Evolutionary conservation across 2,113 vertebrate genomes (phyloP), one percentile per base, ranked within the genome.

Genomic region (Pteropus alecto): DNA sequence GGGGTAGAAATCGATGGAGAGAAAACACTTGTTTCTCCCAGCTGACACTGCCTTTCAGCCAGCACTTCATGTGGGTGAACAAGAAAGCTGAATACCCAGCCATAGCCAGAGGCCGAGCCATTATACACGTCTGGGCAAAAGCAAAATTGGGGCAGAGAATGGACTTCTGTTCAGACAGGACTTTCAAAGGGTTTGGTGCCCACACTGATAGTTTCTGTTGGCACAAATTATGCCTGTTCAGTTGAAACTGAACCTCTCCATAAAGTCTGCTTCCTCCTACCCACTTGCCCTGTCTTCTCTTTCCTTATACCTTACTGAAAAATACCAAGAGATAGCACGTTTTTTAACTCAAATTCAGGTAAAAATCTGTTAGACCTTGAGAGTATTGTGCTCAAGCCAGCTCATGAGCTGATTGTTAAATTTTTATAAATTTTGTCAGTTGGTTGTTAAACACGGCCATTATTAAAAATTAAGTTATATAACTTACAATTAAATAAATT

Each of bases 181-280:
- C 81, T 97, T 93, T 94, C 95, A 97, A 96, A 97, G 78, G 48
- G 67, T 65, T 96, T 78, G 56, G 83, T 93, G 96, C 95, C 92
- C 90, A 92, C 94, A 81, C 92, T 41, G 61, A 56, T 58, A 73
- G 96, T 98, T 97, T 97, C 97, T 95, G 95, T 97, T 97, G 97
- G 97, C 97, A 98, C 82, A 60, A 70, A 89, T 9, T 2, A 85
- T 13, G 48, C 51, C 67, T 95, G 41, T 81, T 94, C 73, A 14
- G 54, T 65, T 78, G 94, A 91, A 95, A 96, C 82, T 81, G 56
- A 95, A 87, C 68, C 70, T 88, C 61, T 60, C 54, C 24, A 21
- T 77, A 90, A 90, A 82, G 26, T 48, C 46, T 24, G 4, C 46
- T 84, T 83, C 87, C 19, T 86, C 90, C 87, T 48, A 61, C 73